Base-by-base conservation (phyloP, 2,797 vertebrate species). In the Anas capensis region DNA sequence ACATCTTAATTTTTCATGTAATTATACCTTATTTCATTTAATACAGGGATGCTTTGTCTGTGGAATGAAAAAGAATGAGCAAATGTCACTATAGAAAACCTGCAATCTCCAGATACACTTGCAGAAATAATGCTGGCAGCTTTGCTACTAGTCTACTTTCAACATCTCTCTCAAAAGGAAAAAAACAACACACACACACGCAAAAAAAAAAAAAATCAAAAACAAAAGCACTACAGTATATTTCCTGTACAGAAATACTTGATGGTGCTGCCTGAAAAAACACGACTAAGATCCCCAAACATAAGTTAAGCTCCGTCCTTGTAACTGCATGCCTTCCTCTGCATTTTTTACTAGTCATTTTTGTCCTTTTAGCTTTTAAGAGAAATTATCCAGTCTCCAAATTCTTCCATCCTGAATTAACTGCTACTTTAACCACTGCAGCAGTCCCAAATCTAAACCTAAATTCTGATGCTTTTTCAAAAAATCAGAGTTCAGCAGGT, bases 61-160 rank as follows among this genome's bases (percentile, higher is more conserved):
- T 82, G 71, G 51, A 92, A 81, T 80, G 38, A 86, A 75, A 80
- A 79, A 77, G 64, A 79, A 88, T 31, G 76, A 90, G 44, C 11
- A 75, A 88, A 82, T 36, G 31, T 75, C 84, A 60, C 40, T 82
- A 34, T 23, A 42, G 46, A 76, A 93, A 73, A 46, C 60, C 64
- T 80, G 56, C n/a, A 85, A 34, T 77, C 57, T 87, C 57, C 44
- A 77, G 68, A 60, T 80, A 82, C 76, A 91, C n/a, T 42, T 70
- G 48, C 44, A 85, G 42, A 70, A 89, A 58, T 73, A 89, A 48
- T 14, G 69, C n/a, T 70, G 53, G 11, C 40, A 80, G 31, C 20
- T 87, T 87, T 72, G 29, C 33, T 54, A 23, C 49, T 56, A 23
- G 8, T 54, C 23, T 89, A 4, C 62, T 78, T 90, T 26, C 23